phyloP scores from a whole-genome alignment of 1,140 invertebrate species.

The Diorhabda sublineata region DNA sequence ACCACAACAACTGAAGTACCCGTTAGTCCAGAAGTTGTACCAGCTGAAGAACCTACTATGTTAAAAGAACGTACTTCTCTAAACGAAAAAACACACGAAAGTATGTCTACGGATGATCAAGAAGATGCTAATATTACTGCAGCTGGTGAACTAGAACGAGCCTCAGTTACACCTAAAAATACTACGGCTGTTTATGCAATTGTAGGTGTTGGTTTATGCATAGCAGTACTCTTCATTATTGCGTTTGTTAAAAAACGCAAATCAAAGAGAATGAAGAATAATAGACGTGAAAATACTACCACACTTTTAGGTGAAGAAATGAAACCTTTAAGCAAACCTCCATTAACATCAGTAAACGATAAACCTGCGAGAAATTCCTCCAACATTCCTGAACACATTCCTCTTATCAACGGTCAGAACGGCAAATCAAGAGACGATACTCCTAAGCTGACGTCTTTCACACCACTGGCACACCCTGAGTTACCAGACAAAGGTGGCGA shows the following conservation, averaged over 20 bases:
- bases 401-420: slow-evolving; percentile 42
- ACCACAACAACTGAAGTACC: slow-evolving; percentile 12
- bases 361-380: slow-evolving; percentile 27
- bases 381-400: slow-evolving; percentile 32
- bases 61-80: slow-evolving; percentile 16
- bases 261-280: slow-evolving; percentile 27
- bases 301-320: slow-evolving; percentile 40
- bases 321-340: slow-evolving; percentile 45
- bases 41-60: slow-evolving; percentile 11
- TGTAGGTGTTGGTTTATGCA: slow-evolving; percentile 27
- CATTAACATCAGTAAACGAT: slow-evolving; percentile 35
- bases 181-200: slow-evolving; percentile 32
- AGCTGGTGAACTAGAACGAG: slow-evolving; percentile 33
- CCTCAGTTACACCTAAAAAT: slow-evolving; percentile 27
- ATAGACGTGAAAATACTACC: slow-evolving; percentile 12
- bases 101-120: slow-evolving; percentile 16
- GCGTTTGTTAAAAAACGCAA: slow-evolving; percentile 28
- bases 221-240: slow-evolving; percentile 27
- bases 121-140: slow-evolving; percentile 17
- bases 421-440: slow-evolving; percentile 37
- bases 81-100: slow-evolving; percentile 14
- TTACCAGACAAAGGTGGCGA: slow-evolving; percentile 27
- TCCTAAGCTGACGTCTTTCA: slow-evolving; percentile 33
- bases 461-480: slow-evolving; percentile 26
- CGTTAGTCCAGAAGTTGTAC: slow-evolving; percentile 5